phyloP scores from a whole-genome alignment of 2,888 invertebrate species.

The Seira musarum region DNA sequence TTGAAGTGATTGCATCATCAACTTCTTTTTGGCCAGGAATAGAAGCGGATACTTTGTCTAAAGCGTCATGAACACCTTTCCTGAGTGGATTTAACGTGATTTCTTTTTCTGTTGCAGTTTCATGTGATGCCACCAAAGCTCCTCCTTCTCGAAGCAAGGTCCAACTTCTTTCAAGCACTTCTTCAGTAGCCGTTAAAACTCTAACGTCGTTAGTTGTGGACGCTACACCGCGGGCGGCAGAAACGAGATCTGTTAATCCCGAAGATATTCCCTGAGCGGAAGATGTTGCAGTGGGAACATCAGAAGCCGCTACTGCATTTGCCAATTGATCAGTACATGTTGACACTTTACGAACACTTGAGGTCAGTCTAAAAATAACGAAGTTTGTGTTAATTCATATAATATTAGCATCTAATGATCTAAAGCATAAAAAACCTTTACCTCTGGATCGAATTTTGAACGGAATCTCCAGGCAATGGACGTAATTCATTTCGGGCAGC shows the following conservation, averaged over 20 bases:
- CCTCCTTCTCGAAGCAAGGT: constrained; percentile 87
- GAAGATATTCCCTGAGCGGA: constrained; percentile 68
- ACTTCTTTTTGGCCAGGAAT: constrained; percentile 95
- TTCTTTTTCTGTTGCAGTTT: constrained; percentile 75
- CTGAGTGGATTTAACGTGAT: constrained; percentile 81
- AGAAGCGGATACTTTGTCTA: constrained; percentile 84
- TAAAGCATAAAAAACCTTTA: constrained; percentile 23
- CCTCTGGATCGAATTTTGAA: constrained; percentile 71
- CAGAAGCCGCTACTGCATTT: constrained; percentile 83
- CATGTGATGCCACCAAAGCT: constrained; percentile 80
- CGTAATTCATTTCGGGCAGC: constrained; percentile 81
- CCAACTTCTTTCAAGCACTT: constrained; percentile 85
- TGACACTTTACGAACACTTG: constrained; percentile 82
- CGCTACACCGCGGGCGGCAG: constrained; percentile 84
- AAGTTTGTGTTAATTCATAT: not conserved
- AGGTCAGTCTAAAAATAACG: constrained; percentile 76
- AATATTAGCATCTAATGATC: not conserved
- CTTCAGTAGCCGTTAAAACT: constrained; percentile 76
- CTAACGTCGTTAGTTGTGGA: constrained; percentile 78
- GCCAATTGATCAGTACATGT: constrained; percentile 88
- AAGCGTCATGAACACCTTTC: constrained; percentile 77
- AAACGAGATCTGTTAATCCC: constrained; percentile 78
- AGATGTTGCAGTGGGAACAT: constrained; percentile 60
- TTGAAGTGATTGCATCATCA: constrained; percentile 88
- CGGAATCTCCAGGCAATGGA: constrained; percentile 89